Evolutionary conservation across 2,888 invertebrate species (phyloP).

Genomic region (Athripsodes cinereus): DNA sequence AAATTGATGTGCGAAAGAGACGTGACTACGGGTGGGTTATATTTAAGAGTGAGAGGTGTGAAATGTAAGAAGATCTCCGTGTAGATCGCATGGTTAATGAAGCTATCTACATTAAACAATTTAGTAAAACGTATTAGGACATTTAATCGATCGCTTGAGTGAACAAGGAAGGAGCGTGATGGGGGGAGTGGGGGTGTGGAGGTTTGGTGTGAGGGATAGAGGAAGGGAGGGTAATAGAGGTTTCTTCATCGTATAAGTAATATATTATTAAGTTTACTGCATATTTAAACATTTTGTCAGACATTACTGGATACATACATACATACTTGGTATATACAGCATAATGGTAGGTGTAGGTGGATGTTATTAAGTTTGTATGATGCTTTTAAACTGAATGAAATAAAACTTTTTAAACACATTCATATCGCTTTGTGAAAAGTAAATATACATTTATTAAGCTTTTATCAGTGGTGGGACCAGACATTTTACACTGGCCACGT

Average conservation of each 20-base stretch:
- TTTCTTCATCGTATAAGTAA: too few relatives aligned
- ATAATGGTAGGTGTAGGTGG: too few relatives aligned
- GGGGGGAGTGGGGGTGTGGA: constrained; percentile 32
- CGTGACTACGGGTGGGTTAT: not conserved
- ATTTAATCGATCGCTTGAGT: constrained; percentile 37
- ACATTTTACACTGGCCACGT: too few relatives aligned
- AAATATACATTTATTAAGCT: too few relatives aligned
- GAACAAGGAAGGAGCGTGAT: constrained; percentile 8
- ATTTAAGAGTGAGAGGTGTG: constrained; percentile 6
- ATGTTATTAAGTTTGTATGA: too few relatives aligned
- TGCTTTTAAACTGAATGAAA: too few relatives aligned
- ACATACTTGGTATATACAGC: not conserved
- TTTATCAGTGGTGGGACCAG: too few relatives aligned
- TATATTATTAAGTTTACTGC: constrained; percentile 6
- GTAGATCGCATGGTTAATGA: constrained; percentile 39
- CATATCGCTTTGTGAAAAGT: too few relatives aligned
- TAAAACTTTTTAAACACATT: too few relatives aligned
- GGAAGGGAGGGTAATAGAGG: too few relatives aligned
- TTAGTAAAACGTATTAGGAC: constrained; percentile 57
- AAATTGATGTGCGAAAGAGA: constrained; percentile 11
- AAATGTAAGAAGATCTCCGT: constrained; percentile 1
- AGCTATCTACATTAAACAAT: constrained; percentile 57
- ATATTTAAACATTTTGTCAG: not conserved
- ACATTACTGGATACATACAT: not conserved
- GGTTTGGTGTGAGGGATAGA: not conserved